Percentiles rank a stretch among this genome's conserved stretches.
Conservation (phyloP, 2,113 vertebrate species). For the Phylloscopus whistleri region DNA sequence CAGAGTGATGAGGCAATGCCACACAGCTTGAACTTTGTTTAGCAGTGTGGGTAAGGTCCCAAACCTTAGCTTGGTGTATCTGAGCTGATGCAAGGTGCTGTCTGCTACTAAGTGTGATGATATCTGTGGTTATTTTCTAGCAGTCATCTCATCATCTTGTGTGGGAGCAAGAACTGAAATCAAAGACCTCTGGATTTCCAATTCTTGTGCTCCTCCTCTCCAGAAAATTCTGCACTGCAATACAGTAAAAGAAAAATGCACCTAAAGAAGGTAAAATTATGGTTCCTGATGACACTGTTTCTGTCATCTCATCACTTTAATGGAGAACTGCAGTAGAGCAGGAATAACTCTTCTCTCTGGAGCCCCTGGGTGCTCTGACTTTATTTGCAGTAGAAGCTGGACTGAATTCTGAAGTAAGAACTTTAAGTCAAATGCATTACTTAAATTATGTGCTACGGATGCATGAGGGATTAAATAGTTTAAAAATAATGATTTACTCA, state of each 20-base stretch:
- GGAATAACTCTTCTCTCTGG: not conserved
- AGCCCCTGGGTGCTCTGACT: not conserved
- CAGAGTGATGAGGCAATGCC: not conserved
- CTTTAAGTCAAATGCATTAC: conserved; percentile 18
- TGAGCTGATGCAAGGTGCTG: not conserved
- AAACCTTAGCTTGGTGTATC: not conserved
- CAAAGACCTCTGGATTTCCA: not conserved
- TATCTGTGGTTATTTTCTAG: not conserved
- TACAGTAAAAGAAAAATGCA: not conserved
- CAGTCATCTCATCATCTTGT: not conserved
- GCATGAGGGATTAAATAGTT: conserved; percentile 44
- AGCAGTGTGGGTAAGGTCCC: not conserved
- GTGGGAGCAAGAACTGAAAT: not conserved
- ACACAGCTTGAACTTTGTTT: not conserved
- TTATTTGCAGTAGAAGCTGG: conserved; percentile 1
- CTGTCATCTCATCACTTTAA: not conserved
- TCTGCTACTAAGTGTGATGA: not conserved
- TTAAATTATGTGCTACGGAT: conserved; percentile 13
- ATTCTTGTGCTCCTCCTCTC: not conserved
- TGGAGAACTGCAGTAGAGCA: not conserved
- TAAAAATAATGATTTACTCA: conserved; percentile 45
- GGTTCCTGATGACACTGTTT: not conserved
- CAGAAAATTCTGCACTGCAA: not conserved
- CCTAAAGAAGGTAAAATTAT: not conserved
- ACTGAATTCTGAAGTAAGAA: conserved; percentile 11